A percentile compares a stretch with the other conserved stretches of the same genome.
Evolutionary conservation across 2,888 invertebrate genomes (phyloP).

Genomic region (Drosophila sordidapex): DNA sequence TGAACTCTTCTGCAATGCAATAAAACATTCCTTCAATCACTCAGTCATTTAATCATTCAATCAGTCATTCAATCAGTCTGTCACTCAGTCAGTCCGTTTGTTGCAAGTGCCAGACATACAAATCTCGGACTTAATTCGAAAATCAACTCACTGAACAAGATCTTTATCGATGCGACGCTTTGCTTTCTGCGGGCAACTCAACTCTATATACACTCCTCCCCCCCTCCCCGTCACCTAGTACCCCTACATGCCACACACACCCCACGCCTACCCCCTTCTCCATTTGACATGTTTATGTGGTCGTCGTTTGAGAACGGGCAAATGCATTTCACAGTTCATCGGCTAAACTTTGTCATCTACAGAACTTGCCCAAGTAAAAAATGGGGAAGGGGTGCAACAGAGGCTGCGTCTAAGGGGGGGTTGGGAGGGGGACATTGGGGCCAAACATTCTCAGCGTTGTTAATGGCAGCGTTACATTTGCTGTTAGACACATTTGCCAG

Average conservation of each 20-base stretch:
- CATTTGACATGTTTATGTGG: conserved; percentile 48
- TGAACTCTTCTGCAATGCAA: conserved; percentile 15
- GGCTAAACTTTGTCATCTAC: conserved; percentile 57
- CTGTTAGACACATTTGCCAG: conserved; percentile 58
- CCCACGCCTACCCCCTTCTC: neutral
- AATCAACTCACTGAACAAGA: conserved; percentile 45
- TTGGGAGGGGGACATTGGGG: neutral
- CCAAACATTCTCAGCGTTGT: conserved; percentile 20
- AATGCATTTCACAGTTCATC: conserved; percentile 61
- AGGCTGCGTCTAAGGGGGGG: too few species aligned
- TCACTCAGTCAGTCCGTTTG: conserved; percentile 10
- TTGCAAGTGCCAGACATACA: conserved; percentile 18
- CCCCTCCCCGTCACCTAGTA: too few species aligned
- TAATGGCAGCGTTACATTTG: conserved; percentile 59
- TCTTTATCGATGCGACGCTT: conserved; percentile 42
- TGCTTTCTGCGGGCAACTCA: conserved; percentile 30
- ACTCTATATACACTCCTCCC: neutral
- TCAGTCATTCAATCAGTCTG: conserved; percentile 2
- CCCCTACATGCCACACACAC: neutral
- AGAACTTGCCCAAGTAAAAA: conserved; percentile 7
- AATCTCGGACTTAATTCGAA: conserved; percentile 55
- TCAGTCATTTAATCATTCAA: conserved; percentile 1
- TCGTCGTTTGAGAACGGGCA: neutral
- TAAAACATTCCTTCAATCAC: conserved; percentile 6
- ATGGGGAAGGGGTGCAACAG: too few species aligned